Evolutionary conservation across 2,888 invertebrate genomes (phyloP).

Genomic region (Pachymerium ferrugineum): DNA sequence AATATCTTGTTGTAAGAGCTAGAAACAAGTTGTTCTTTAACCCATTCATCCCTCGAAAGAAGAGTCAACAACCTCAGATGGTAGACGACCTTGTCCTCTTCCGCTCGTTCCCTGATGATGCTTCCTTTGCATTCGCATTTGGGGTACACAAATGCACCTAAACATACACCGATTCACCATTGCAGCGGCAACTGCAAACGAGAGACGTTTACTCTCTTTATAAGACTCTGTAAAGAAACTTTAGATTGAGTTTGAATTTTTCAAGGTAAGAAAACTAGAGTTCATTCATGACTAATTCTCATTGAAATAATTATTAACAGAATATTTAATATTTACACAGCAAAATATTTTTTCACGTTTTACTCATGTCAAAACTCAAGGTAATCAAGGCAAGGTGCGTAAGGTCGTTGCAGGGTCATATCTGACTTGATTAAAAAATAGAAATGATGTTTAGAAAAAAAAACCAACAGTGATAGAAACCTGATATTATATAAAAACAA

Average conservation of each 20-base stretch:
- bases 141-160: background rate
- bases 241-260: too few relatives aligned
- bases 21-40: background rate
- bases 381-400: background rate
- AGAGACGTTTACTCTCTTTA: too few relatives aligned
- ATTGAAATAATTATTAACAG: too few relatives aligned
- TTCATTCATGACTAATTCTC: too few relatives aligned
- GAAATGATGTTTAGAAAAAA: background rate
- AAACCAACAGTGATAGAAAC: background rate
- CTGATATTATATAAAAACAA: background rate
- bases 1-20: background rate
- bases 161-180: too few relatives aligned
- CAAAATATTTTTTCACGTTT: background rate
- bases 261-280: too few relatives aligned
- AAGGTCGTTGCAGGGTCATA: background rate
- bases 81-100: constrained; percentile 9
- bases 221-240: too few relatives aligned
- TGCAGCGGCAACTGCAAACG: too few relatives aligned
- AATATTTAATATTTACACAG: too few relatives aligned
- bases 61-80: background rate
- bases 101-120: background rate
- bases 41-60: constrained; percentile 3
- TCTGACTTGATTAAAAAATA: background rate
- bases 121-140: background rate
- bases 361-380: background rate